These are phyloP conservation scores for Rhabdomys pumilio DNA, from an alignment of 2,797 vertebrate genomes.

Conservation along the genomic window DNA sequence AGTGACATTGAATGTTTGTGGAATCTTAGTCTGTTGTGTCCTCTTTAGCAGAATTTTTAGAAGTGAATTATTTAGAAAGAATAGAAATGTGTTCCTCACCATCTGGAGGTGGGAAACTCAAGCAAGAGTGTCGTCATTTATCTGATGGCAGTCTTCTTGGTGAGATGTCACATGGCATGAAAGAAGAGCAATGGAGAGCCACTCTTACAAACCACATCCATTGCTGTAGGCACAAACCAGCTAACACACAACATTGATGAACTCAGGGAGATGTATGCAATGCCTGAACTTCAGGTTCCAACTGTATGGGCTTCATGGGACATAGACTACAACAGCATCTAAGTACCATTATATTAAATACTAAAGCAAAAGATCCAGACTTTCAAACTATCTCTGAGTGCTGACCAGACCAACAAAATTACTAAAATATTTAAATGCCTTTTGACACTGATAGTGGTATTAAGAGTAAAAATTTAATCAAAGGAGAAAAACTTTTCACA, in stretches of 20 bases:
- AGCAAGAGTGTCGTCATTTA: background rate
- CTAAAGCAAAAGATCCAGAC: conserved; percentile 24
- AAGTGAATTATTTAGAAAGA: background rate
- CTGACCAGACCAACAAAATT: conserved; percentile 25
- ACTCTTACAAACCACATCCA: background rate
- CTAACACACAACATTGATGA: background rate
- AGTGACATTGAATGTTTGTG: conserved; percentile 7
- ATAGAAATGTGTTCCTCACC: background rate
- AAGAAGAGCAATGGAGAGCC: background rate
- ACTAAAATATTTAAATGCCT: conserved; percentile 14
- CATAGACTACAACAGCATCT: background rate
- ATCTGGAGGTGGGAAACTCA: background rate
- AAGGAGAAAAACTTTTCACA: background rate
- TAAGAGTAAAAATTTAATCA: conserved; percentile 36
- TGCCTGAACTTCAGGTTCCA: background rate
- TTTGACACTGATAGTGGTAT: conserved; percentile 12
- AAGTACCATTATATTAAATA: background rate
- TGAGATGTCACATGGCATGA: background rate
- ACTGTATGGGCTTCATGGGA: background rate
- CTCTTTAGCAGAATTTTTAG: background rate
- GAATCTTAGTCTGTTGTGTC: background rate
- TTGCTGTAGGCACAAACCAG: background rate
- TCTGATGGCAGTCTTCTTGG: background rate
- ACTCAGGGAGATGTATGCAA: background rate
- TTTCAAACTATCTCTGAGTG: background rate